phyloP scores from a whole-genome alignment of 2,888 invertebrate species.

The Stenotaenia linearis region DNA sequence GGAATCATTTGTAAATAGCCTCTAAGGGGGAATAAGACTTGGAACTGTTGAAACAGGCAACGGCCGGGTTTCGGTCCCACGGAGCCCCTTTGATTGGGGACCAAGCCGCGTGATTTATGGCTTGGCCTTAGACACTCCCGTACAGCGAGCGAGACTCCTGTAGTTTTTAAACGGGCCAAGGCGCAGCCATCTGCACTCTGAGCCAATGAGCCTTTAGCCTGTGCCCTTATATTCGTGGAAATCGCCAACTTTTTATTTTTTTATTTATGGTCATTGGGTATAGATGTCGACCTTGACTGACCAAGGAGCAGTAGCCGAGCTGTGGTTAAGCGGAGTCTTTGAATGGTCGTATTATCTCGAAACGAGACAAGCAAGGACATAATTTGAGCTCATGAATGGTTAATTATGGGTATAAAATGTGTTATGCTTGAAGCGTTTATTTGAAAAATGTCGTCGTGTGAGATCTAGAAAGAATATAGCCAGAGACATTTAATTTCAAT shows the following conservation, averaged over 20 bases:
- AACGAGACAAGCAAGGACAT: constrained; percentile 16
- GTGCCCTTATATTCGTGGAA: neutral
- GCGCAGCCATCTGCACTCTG: neutral
- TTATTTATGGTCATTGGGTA: constrained; percentile 20
- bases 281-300: constrained; percentile 17
- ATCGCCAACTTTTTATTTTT: neutral
- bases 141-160: neutral
- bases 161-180: neutral
- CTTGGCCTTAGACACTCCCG: constrained; percentile 12
- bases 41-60: constrained; percentile 24
- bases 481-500: constrained; percentile 1
- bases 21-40: neutral
- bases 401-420: constrained; percentile 12
- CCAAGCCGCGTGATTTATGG: constrained; percentile 30
- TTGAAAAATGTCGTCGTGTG: neutral
- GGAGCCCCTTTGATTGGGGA: constrained; percentile 27
- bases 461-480: neutral
- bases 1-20: constrained; percentile 33
- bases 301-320: neutral
- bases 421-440: neutral
- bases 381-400: neutral
- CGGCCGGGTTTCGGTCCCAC: constrained; percentile 27
- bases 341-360: neutral
- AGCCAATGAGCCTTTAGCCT: neutral
- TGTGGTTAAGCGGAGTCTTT: neutral